A percentile compares a stretch with the other conserved stretches of the same genome.
Conservation (phyloP, 2,797 vertebrate species). For the Mormyrus proboscirostris region DNA sequence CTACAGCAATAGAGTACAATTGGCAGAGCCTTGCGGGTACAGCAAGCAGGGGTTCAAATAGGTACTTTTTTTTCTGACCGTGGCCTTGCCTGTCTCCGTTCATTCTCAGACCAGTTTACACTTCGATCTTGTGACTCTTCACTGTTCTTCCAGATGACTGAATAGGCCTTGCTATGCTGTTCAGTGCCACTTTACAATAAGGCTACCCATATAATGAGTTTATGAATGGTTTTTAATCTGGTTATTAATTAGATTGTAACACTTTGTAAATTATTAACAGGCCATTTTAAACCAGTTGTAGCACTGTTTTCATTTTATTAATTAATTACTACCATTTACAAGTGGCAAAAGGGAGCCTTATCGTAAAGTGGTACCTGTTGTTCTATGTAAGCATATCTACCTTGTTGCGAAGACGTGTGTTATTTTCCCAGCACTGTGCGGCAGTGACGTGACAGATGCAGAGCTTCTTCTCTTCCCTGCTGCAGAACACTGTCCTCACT, state of each 20-base stretch:
- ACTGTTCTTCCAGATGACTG: background rate
- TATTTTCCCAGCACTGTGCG: background rate
- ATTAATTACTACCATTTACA: background rate
- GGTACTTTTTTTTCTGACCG: background rate
- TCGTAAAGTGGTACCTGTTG: background rate
- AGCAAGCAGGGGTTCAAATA: background rate
- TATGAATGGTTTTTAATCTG: background rate
- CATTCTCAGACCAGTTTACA: background rate
- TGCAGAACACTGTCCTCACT: slow-evolving; percentile 69
- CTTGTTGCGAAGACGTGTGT: background rate
- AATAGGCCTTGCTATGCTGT: background rate
- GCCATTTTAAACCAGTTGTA: background rate
- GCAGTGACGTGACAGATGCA: background rate
- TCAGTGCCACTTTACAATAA: background rate
- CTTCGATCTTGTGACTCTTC: background rate
- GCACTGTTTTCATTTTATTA: background rate
- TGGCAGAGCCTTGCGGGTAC: background rate
- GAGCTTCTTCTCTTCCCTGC: background rate
- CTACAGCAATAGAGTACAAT: background rate
- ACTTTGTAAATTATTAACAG: background rate
- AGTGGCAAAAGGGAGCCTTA: background rate
- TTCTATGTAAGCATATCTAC: background rate
- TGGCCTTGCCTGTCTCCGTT: background rate
- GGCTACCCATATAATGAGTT: background rate
- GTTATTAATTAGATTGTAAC: background rate